Base-by-base conservation (phyloP, 2,888 invertebrate species). In the Mythimna albipuncta region DNA sequence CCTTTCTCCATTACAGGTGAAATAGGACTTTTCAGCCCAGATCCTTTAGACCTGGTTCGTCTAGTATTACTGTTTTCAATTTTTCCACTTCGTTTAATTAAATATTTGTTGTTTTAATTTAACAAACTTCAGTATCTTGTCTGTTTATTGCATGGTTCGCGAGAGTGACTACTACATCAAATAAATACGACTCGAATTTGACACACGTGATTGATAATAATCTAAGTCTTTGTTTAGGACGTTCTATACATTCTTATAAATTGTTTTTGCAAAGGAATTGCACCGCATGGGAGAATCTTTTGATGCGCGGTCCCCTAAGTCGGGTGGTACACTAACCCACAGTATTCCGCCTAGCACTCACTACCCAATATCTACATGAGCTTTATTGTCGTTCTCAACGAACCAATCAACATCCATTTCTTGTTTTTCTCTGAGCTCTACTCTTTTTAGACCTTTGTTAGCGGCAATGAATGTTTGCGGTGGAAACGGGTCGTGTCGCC, bases 1-100 rank as follows among this genome's bases (percentile, higher is more conserved):
- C 97, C 94, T 94, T 96, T 97, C 96, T 97, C 97, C 97, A 97
- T 97, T 90, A 95, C 96, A 94, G 91, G 90, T 67, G 72, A 85
- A 87, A 79, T 85, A 71, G 80, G 82, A 87, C 83, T 86, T 83
- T 89, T 85, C 89, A 87, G 87, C 72, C 91, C 91, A 91, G 92
- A 90, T 86, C 91, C 86, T 87, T 59, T 38, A 72, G 80, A 84
- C 71, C 92, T 90, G 89, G 90, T 78, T 72, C 55, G 50, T 77
- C 59, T 72, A 61, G n/a, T 67, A 57, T 57, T 64, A 71, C 76
- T 69, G 44, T 61, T 76, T 44, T 67, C 75, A 65, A 62, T 63
- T 69, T 57, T 71, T 52, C 70, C 58, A 76, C 47, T 77, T 64
- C 62, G 69, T 81, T 69, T 77, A 63, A 81, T 64, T 32, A 66